A percentile compares a stretch with the other conserved stretches of the same genome.
Evolutionary conservation across 92 coral and sea anemone species (phyloP).

Genomic region (Phenganax subtilis): DNA sequence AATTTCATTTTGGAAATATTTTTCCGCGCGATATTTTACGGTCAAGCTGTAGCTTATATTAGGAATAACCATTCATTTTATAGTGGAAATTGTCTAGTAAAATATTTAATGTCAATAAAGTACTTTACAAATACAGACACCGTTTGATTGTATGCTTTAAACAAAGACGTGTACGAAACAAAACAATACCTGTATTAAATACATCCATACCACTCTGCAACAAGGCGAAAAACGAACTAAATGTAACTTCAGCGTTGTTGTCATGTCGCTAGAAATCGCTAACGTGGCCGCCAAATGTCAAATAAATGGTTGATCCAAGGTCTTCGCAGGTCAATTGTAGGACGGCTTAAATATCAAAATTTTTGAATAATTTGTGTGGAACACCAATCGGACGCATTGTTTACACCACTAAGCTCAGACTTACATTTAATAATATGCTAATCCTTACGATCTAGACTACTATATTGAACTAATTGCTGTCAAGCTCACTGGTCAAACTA

Average conservation of each 20-base stretch:
- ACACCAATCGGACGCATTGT: conserved; percentile 4
- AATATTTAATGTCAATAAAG: not conserved
- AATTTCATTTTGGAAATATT: not conserved
- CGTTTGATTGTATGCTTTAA: not conserved
- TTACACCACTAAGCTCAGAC: not conserved
- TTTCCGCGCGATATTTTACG: not conserved
- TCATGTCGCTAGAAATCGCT: conserved; percentile 19
- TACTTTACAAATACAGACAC: conserved; percentile 6
- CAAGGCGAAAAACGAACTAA: conserved; percentile 86
- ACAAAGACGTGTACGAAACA: not conserved
- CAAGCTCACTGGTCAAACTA: not conserved
- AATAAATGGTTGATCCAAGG: no score
- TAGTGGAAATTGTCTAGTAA: not conserved
- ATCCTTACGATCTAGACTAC: not conserved
- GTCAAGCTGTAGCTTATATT: not conserved
- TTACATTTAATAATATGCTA: not conserved
- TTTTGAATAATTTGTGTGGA: not conserved
- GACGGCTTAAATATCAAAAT: not conserved
- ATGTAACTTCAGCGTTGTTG: conserved; percentile 57
- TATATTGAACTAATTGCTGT: conserved; percentile 6
- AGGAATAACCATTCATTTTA: not conserved
- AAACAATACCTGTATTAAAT: conserved; percentile 60
- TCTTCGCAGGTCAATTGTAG: not conserved
- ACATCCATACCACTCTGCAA: conserved; percentile 77
- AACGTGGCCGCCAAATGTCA: not conserved